A percentile compares a stretch with the other conserved stretches of the same genome.
Evolutionary conservation across 2,888 invertebrate species (phyloP).

Genomic region (Octodonta nipae): DNA sequence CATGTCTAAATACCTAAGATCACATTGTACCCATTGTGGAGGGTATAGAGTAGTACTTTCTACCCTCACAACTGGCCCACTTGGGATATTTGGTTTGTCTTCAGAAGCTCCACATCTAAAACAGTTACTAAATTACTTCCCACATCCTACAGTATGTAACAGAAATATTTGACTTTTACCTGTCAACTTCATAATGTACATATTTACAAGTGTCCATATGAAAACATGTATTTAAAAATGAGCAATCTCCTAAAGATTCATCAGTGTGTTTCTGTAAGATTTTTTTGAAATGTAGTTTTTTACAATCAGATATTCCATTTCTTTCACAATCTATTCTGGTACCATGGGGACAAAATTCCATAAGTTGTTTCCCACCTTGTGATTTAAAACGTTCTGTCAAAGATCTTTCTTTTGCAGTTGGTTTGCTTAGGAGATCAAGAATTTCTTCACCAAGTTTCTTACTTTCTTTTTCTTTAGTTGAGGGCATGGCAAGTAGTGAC

Average conservation of each 20-base stretch:
- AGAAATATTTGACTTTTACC: neutral
- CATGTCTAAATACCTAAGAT: conserved; percentile 82
- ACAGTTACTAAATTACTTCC: neutral
- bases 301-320: conserved; percentile 49
- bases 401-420: conserved; percentile 89
- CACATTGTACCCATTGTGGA: conserved; percentile 95
- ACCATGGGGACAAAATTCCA: conserved; percentile 94
- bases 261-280: conserved; percentile 93
- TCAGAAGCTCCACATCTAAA: conserved; percentile 40
- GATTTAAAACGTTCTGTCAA: conserved; percentile 92
- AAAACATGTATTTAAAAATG: conserved; percentile 95
- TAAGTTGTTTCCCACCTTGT: conserved; percentile 82
- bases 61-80: conserved; percentile 22
- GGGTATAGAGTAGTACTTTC: conserved; percentile 60
- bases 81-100: conserved; percentile 27
- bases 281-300: conserved; percentile 89
- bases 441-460: conserved; percentile 95
- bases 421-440: conserved; percentile 80
- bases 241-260: conserved; percentile 62
- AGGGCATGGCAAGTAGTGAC: conserved; percentile 80
- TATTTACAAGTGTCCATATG: conserved; percentile 99
- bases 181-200: conserved; percentile 94
- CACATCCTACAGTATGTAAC: neutral
- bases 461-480: conserved; percentile 87
- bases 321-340: conserved; percentile 77